These are phyloP conservation scores for Drosophila trapezifrons DNA, from an alignment of 1,140 invertebrate genomes.

Conservation along the genomic window DNA sequence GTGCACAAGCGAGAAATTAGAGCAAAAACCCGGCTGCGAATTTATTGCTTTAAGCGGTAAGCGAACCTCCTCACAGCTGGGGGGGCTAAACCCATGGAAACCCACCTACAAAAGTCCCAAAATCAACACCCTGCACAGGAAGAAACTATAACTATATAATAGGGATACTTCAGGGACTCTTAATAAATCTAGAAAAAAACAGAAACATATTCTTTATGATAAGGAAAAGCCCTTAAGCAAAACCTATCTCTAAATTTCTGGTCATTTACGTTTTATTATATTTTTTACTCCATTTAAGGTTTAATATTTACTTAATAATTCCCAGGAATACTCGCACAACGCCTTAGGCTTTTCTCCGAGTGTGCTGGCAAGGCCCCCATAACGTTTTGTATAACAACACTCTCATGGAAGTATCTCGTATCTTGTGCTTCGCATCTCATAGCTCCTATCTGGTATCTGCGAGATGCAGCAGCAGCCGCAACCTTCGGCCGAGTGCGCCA, in stretches of 20 bases:
- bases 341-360: neutral
- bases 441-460: conserved; percentile 13
- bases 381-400: conserved; percentile 55
- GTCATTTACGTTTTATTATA: neutral
- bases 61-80: conserved; percentile 6
- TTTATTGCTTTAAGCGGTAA: conserved; percentile 43
- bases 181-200: too few species aligned
- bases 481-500: conserved; percentile 72
- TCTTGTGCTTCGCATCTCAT: conserved; percentile 3
- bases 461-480: conserved; percentile 53
- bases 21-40: conserved; percentile 53
- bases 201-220: neutral
- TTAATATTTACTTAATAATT: neutral
- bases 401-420: conserved; percentile 28
- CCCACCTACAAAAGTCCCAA: conserved; percentile 5
- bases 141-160: neutral
- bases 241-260: neutral
- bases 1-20: conserved; percentile 61
- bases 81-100: conserved; percentile 24
- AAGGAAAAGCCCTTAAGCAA: neutral
- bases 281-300: too few species aligned
- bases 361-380: conserved; percentile 1
- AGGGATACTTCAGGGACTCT: neutral
- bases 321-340: too few species aligned
- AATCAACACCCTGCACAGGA: conserved; percentile 22